Conservation (phyloP, 2,888 invertebrate genomes). For the Plebejus melissa region DNA sequence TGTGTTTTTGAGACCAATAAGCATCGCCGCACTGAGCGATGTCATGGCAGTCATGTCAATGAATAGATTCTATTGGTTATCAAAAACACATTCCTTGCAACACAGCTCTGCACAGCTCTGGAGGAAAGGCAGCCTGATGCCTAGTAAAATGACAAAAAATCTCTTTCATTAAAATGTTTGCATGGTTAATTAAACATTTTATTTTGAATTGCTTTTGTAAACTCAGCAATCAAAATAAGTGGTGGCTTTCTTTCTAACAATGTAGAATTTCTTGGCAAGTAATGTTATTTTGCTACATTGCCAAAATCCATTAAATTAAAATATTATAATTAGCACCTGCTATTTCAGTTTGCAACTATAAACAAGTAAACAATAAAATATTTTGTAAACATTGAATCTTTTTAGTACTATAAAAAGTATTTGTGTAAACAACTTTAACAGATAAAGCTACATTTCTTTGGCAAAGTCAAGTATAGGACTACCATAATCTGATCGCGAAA, state of each 20-base stretch:
- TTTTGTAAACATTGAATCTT: background rate
- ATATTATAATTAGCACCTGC: background rate
- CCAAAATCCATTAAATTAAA: conserved; percentile 13
- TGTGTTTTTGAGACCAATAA: no score
- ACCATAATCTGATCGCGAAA: no score
- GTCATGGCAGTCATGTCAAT: no score
- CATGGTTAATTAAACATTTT: no score
- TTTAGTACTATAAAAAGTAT: background rate
- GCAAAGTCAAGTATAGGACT: background rate
- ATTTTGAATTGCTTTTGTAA: no score
- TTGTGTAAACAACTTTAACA: background rate
- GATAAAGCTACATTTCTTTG: background rate
- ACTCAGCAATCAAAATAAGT: background rate
- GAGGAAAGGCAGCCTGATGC: no score
- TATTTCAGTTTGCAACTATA: background rate
- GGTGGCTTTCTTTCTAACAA: background rate
- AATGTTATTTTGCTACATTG: conserved; percentile 1
- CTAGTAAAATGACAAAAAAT: no score
- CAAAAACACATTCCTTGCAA: no score
- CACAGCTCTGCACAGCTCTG: no score
- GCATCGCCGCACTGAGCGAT: no score
- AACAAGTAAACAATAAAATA: conserved; percentile 1
- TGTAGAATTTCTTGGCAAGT: background rate
- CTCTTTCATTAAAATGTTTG: no score
- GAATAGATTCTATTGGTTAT: no score